Evolutionary conservation across 2,888 invertebrate species (phyloP), one percentile per base, ranked within the genome.

Genomic region (Frankliniella fusca): DNA sequence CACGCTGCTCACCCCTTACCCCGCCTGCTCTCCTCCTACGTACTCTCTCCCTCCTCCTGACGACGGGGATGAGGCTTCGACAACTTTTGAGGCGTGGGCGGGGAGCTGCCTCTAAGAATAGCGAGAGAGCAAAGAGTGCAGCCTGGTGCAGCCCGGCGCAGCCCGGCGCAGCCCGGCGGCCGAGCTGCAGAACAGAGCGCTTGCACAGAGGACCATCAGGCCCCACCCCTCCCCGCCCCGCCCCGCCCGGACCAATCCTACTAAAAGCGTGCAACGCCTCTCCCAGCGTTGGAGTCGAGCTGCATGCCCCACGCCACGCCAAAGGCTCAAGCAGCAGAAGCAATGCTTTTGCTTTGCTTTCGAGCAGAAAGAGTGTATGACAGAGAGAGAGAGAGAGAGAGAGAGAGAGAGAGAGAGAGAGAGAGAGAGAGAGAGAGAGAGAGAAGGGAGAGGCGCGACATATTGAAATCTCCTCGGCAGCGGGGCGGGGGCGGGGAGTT

Each of bases 241-340:
- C 61, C 38, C 38, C 61, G 18, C 61, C 61, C 61, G 61, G 61
- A 76, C 70, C 70, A 76, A 76, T 76, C 70, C 70, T 27, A 27
- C 70, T 76, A 76, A 76, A 76, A 76, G 70, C 70, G 70, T 27
- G 70, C 11, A 27, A 12, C 70, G 27, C 70, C 11, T 9, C 70
- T 23, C 70, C 23, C 65, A 9, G 65, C 65, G 65, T n/a, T n/a
- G n/a, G n/a, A n/a, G n/a, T n/a, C n/a, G n/a, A n/a, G n/a, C 70
- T 10, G 54, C 15, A 54, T 50, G 15, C 20, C 54, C 15, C 38
- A 38, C 38, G 38, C 38, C 38, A 38, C 38, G 38, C 38, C 38
- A 38, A 38, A 38, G 61, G 61, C 61, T 15, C 20, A 18, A 61
- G 61, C 61, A 18, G 61, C 61, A 61, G 61, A 0, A 61, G 61